phyloP scores from a whole-genome alignment of 2,888 invertebrate species.

The Cheilosia vernalis region DNA sequence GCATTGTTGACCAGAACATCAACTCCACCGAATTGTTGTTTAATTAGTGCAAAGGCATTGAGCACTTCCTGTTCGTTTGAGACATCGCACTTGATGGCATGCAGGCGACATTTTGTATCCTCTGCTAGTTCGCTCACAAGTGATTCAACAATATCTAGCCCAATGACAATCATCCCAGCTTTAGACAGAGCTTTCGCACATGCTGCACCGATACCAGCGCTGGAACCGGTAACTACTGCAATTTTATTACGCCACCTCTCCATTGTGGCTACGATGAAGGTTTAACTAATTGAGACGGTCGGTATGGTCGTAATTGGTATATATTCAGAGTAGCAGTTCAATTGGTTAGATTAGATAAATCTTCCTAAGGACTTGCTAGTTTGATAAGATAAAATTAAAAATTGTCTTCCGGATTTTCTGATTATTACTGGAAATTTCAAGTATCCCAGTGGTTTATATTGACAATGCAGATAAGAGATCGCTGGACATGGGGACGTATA shows the following conservation, averaged over 20 bases:
- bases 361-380: not conserved
- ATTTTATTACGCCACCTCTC: constrained; percentile 86
- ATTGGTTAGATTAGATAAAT: not conserved
- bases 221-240: constrained; percentile 87
- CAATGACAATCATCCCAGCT: constrained; percentile 85
- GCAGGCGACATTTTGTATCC: constrained; percentile 79
- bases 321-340: not conserved
- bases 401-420: not conserved
- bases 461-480: no score
- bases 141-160: constrained; percentile 82
- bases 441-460: not conserved
- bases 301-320: not conserved
- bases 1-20: constrained; percentile 87
- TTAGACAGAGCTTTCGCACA: constrained; percentile 62
- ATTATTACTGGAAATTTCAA: not conserved
- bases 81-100: constrained; percentile 85
- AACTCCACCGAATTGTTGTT: constrained; percentile 84
- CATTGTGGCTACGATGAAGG: constrained; percentile 79
- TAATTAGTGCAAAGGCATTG: constrained; percentile 84
- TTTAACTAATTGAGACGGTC: not conserved
- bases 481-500: not conserved
- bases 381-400: not conserved
- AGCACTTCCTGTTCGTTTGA: constrained; percentile 85
- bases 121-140: constrained; percentile 77
- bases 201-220: constrained; percentile 85